Percentiles rank a stretch among this genome's conserved stretches.
Conservation (phyloP, 2,797 vertebrate genomes). For the Fistularia tabacaria region DNA sequence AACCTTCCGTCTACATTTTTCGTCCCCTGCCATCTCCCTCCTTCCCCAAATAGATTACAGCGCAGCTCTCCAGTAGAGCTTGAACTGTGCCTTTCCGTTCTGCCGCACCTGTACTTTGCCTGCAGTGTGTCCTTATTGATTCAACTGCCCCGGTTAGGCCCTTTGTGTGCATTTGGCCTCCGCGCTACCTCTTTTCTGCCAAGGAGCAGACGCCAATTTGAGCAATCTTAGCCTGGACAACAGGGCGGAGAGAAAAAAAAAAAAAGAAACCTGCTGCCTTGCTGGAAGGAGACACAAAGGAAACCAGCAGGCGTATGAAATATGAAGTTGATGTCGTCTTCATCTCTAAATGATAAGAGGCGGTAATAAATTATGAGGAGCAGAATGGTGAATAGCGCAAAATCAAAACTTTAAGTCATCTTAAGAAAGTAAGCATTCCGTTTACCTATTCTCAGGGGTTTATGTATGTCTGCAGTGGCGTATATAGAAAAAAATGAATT, state of each 20-base stretch:
- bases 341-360: slow-evolving; percentile 20
- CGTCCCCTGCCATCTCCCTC: slow-evolving; percentile 7
- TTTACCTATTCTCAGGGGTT: background rate
- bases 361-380: slow-evolving; percentile 16
- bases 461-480: background rate
- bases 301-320: slow-evolving; percentile 17
- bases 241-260: slow-evolving; percentile 31
- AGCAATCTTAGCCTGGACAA: slow-evolving; percentile 47
- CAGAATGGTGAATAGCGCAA: slow-evolving; percentile 12
- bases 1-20: background rate
- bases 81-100: slow-evolving; percentile 42
- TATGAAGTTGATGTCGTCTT: slow-evolving; percentile 5
- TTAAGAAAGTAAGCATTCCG: background rate
- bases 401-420: slow-evolving; percentile 4
- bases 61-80: slow-evolving; percentile 46
- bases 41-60: slow-evolving; percentile 51
- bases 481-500: background rate
- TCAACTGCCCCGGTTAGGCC: slow-evolving; percentile 45
- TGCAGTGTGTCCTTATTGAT: slow-evolving; percentile 64
- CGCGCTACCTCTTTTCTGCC: slow-evolving; percentile 37
- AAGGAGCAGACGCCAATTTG: slow-evolving; percentile 57
- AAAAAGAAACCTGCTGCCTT: slow-evolving; percentile 39
- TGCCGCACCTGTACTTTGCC: slow-evolving; percentile 57
- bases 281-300: slow-evolving; percentile 41
- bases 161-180: slow-evolving; percentile 53